phyloP scores from a whole-genome alignment of 1,140 invertebrate species.

The honey bee (Apis mellifera) region Amel_HAv3.1 CM009933.2:4338001-4338500 shows the following conservation, averaged over 20 bases:
- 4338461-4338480: slow-evolving; percentile 1
- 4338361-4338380: background rate
- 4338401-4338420: slow-evolving; percentile 1
- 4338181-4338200: slow-evolving; percentile 33
- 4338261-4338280: slow-evolving; percentile 20
- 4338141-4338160: slow-evolving; percentile 19
- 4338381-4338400: background rate
- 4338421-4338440: background rate
- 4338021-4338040: slow-evolving; percentile 47
- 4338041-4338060: slow-evolving; percentile 42
- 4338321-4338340: slow-evolving; percentile 4
- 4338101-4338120: slow-evolving; percentile 32
- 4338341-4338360: slow-evolving; percentile 21
- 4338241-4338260: background rate
- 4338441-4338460: slow-evolving; percentile 1
- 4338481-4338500: slow-evolving; percentile 34
- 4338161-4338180: slow-evolving; percentile 38
- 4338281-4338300: slow-evolving; percentile 28
- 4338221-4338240: slow-evolving; percentile 30
- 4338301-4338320: slow-evolving; percentile 39
- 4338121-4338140: slow-evolving; percentile 40
- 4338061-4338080: slow-evolving; percentile 49
- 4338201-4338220: slow-evolving; percentile 36
- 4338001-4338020: slow-evolving; percentile 53
- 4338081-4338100: slow-evolving; percentile 47